These are phyloP conservation scores for Nomada fucata DNA, from an alignment of 2,888 invertebrate species.

Conservation along the genomic window DNA sequence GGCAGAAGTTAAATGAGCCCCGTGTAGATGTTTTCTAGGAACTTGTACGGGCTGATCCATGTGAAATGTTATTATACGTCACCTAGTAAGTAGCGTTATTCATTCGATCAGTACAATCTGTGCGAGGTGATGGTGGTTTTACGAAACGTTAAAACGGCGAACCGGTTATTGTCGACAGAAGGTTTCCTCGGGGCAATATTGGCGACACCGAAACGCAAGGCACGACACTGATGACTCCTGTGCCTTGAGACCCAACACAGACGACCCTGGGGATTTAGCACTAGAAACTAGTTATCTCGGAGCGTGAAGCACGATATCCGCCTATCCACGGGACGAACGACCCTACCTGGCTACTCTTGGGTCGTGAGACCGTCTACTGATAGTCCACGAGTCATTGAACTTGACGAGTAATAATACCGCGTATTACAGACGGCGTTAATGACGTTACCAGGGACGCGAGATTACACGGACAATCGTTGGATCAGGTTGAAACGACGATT, in stretches of 20 bases:
- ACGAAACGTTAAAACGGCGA: constrained; percentile 14
- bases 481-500: neutral
- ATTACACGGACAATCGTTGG: too few species aligned
- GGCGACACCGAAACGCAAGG: constrained; percentile 11
- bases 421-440: neutral
- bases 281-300: constrained; percentile 43
- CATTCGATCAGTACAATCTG: neutral
- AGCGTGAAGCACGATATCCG: constrained; percentile 13
- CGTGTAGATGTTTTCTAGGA: too few species aligned
- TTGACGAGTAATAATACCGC: neutral
- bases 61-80: too few species aligned
- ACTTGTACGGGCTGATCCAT: too few species aligned
- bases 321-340: neutral
- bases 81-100: neutral
- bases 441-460: too few species aligned
- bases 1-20: neutral
- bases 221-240: constrained; percentile 37
- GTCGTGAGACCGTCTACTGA: neutral
- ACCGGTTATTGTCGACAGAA: neutral
- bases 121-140: neutral
- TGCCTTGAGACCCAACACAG: constrained; percentile 37
- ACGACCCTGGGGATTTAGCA: constrained; percentile 32
- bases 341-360: neutral
- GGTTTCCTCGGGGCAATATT: constrained; percentile 33
- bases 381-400: constrained; percentile 2